phyloP scores from a whole-genome alignment of 2,797 vertebrate genomes.

The Heterohyrax brucei region DNA sequence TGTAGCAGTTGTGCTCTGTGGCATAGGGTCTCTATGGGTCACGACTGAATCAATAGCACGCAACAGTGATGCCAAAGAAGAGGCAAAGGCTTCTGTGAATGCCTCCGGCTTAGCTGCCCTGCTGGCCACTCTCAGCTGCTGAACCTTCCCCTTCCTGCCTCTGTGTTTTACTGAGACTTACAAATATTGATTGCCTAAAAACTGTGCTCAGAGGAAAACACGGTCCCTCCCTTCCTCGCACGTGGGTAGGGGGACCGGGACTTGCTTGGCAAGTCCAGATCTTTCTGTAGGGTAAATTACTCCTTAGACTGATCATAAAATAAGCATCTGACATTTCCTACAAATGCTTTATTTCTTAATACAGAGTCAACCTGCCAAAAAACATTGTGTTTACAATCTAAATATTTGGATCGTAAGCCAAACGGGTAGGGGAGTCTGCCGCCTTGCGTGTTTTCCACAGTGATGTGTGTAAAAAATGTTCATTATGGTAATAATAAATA shows the following conservation, averaged over 20 bases:
- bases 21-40: background rate
- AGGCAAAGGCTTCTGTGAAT: conserved; percentile 34
- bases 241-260: conserved; percentile 57
- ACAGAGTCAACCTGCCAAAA: conserved; percentile 78
- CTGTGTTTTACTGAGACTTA: conserved; percentile 21
- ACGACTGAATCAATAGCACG: background rate
- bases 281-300: conserved; percentile 70
- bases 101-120: background rate
- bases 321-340: conserved; percentile 76
- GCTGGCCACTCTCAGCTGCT: background rate
- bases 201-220: background rate
- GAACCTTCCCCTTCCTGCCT: background rate
- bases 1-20: background rate
- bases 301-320: conserved; percentile 74
- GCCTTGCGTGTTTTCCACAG: conserved; percentile 71
- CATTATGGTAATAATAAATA: conserved; percentile 78
- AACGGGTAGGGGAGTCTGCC: conserved; percentile 64
- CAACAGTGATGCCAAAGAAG: background rate
- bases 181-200: conserved; percentile 28
- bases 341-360: conserved; percentile 79
- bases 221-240: conserved; percentile 21
- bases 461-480: conserved; percentile 75
- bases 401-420: conserved; percentile 82
- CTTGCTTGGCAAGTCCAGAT: conserved; percentile 66
- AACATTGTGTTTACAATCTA: conserved; percentile 83